Evolutionary conservation across 2,113 vertebrate genomes (phyloP).

Genomic region (Paramormyrops kingsleyae): DNA sequence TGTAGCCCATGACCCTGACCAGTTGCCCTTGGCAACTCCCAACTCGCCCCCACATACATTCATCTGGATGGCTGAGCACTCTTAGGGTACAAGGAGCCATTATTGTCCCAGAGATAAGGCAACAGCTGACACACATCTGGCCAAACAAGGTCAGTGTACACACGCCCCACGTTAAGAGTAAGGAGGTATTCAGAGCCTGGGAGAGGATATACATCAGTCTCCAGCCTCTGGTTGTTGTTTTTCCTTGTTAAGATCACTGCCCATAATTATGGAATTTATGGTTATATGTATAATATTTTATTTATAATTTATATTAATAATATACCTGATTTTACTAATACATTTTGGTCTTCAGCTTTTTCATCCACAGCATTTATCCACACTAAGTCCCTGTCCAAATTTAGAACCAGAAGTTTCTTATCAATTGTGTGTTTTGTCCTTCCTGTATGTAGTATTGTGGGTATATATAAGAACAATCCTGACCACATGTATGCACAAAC

Average conservation of each 20-base stretch:
- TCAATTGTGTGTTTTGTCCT: neutral
- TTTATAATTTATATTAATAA: neutral
- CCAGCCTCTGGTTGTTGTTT: neutral
- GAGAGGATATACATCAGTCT: neutral
- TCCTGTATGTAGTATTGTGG: neutral
- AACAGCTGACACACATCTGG: neutral
- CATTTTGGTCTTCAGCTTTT: neutral
- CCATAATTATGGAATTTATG: neutral
- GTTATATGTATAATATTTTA: neutral
- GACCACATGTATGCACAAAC: neutral
- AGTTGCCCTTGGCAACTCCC: neutral
- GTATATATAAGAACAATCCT: neutral
- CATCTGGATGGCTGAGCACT: neutral
- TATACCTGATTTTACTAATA: neutral
- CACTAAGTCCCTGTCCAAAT: neutral
- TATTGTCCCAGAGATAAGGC: neutral
- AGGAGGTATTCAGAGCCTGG: neutral
- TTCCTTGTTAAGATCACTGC: neutral
- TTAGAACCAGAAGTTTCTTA: neutral
- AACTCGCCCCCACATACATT: neutral
- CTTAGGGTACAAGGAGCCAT: neutral
- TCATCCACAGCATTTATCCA: neutral
- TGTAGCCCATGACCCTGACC: neutral
- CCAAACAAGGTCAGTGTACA: neutral
- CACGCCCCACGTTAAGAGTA: neutral